Percentiles rank a stretch among this genome's conserved stretches.
Evolutionary conservation across 2,888 invertebrate genomes (phyloP).

Genomic region (Lepas anatifera): DNA sequence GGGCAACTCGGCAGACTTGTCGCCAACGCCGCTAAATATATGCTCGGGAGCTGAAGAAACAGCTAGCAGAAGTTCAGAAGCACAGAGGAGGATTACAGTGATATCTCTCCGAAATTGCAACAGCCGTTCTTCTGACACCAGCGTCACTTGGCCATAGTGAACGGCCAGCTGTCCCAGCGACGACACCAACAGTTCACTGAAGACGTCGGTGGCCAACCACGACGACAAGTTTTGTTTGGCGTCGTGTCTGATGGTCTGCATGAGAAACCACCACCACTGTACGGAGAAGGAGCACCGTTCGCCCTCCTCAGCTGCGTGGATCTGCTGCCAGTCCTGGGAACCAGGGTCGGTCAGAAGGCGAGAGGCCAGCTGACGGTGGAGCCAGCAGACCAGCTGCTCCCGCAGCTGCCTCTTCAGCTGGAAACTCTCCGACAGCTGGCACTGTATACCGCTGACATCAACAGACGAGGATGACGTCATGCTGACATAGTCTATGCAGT

Average conservation of each 20-base stretch:
- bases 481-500: background rate
- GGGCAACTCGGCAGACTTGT: background rate
- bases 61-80: background rate
- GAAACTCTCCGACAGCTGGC: background rate
- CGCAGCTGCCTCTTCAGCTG: background rate
- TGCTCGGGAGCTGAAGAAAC: background rate
- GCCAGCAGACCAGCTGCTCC: background rate
- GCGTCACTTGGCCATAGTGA: conserved; percentile 3
- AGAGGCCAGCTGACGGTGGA: background rate
- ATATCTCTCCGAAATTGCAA: background rate
- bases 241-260: background rate
- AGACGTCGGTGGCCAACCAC: background rate
- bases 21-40: background rate
- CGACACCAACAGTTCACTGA: background rate
- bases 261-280: background rate
- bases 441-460: background rate
- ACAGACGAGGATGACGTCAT: background rate
- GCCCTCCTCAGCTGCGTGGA: background rate
- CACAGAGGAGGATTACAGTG: background rate
- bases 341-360: background rate
- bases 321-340: background rate
- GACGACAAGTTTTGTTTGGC: background rate
- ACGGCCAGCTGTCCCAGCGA: background rate
- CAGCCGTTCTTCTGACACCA: background rate
- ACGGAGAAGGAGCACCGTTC: background rate